Conservation (phyloP, 2,113 vertebrate species). For the Emydura subglobosa region DNA sequence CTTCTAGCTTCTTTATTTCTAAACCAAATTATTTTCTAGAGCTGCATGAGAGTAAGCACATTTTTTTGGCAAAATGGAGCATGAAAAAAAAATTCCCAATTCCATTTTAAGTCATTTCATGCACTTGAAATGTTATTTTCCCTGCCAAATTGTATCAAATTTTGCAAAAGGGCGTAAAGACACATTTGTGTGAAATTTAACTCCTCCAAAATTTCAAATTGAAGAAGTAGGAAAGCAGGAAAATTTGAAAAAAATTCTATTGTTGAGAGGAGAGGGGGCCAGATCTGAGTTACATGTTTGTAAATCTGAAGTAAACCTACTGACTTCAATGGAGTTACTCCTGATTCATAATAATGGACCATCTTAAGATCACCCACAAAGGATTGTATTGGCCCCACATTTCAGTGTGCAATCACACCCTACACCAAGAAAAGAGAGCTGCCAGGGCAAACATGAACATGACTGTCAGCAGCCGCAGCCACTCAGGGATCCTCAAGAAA, state of each 20-base stretch:
- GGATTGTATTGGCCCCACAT: neutral
- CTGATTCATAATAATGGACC: neutral
- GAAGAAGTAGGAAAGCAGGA: slow-evolving; percentile 21
- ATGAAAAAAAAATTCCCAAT: neutral
- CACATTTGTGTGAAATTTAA: slow-evolving; percentile 24
- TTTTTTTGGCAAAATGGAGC: neutral
- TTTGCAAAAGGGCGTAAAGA: neutral
- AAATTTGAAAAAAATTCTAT: slow-evolving; percentile 17
- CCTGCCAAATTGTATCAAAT: slow-evolving; percentile 22
- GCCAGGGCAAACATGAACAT: neutral
- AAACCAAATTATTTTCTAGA: slow-evolving; percentile 11
- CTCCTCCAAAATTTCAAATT: slow-evolving; percentile 23
- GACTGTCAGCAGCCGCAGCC: neutral
- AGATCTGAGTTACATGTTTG: neutral
- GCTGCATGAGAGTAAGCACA: neutral
- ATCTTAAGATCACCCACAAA: neutral
- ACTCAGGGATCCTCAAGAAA: neutral
- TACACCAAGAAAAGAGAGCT: neutral
- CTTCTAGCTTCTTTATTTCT: slow-evolving; percentile 39
- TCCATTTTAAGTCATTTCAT: slow-evolving; percentile 1
- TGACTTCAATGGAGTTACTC: neutral
- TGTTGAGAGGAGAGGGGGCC: neutral
- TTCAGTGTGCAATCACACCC: neutral
- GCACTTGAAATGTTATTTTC: slow-evolving; percentile 19
- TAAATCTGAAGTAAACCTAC: neutral